Percentiles rank a stretch among this genome's conserved stretches.
phyloP scores from a whole-genome alignment of 53 echinoderm and acorn worm genomes.

The Astropecten irregularis region DNA sequence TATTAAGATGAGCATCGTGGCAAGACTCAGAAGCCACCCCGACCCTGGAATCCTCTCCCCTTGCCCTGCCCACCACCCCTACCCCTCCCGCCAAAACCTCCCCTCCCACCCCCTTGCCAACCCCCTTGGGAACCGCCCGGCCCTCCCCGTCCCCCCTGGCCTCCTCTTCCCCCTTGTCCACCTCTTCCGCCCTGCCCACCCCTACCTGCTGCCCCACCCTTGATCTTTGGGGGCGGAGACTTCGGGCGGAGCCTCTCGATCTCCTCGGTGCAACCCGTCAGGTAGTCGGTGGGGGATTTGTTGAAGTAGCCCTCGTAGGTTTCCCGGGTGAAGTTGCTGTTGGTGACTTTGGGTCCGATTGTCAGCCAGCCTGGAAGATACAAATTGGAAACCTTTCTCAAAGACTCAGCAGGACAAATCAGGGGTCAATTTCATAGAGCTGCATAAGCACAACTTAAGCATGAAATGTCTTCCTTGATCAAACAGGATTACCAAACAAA shows the following conservation, averaged over 20 bases:
- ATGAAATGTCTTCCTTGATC: too few relatives aligned
- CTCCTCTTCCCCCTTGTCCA: slow-evolving; percentile 68
- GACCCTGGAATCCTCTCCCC: slow-evolving; percentile 60
- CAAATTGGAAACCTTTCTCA: too few relatives aligned
- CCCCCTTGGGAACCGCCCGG: slow-evolving; percentile 65
- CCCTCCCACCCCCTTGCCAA: slow-evolving; percentile 69
- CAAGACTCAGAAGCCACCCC: slow-evolving; percentile 65
- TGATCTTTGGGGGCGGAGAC: slow-evolving; percentile 88
- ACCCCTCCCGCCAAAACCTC: slow-evolving; percentile 40
- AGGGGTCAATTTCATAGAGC: too few relatives aligned
- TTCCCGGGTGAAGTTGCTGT: slow-evolving; percentile 91
- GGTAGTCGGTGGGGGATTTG: slow-evolving; percentile 74
- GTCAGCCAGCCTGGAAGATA: slow-evolving; percentile 82
- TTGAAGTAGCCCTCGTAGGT: slow-evolving; percentile 86
- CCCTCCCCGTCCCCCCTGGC: slow-evolving; percentile 63
- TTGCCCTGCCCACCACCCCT: slow-evolving; percentile 32
- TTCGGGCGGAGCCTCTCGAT: slow-evolving; percentile 92
- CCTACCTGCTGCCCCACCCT: slow-evolving; percentile 67
- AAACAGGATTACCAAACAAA: too few relatives aligned
- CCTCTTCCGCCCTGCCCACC: slow-evolving; percentile 75
- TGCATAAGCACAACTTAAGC: too few relatives aligned
- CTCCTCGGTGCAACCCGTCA: slow-evolving; percentile 95
- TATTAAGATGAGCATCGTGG: too few relatives aligned
- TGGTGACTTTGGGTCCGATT: slow-evolving; percentile 89
- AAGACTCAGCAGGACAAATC: too few relatives aligned